Percentiles rank a stretch among this genome's conserved stretches.
These are phyloP conservation scores for Lasioglossum calceatum DNA, from an alignment of 2,888 invertebrate species.

Conservation along the genomic window DNA sequence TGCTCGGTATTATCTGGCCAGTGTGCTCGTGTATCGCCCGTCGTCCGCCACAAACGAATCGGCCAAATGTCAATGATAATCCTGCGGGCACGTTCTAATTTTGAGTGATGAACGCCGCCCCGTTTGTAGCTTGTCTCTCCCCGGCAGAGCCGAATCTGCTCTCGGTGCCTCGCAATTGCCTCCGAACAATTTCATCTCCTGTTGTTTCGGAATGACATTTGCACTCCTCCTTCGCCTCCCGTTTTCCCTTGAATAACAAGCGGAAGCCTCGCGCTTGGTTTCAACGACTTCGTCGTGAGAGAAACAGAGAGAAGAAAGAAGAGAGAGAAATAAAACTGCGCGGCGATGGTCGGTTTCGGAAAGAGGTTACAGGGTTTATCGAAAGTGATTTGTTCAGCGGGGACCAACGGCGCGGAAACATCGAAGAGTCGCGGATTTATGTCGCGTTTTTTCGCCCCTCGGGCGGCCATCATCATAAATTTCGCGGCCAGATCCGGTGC, in stretches of 20 bases:
- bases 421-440: constrained; percentile 41
- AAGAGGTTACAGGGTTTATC: constrained; percentile 16
- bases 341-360: not conserved
- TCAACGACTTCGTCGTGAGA: not conserved
- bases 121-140: constrained; percentile 24
- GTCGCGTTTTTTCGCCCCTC: constrained; percentile 23
- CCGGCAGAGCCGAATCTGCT: not conserved
- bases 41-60: constrained; percentile 45
- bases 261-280: not conserved
- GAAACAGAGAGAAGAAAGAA: too few species aligned
- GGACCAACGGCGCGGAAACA: constrained; percentile 11
- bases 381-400: constrained; percentile 23
- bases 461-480: constrained; percentile 41
- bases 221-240: not conserved
- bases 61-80: constrained; percentile 65
- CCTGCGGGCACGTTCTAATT: constrained; percentile 46
- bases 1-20: constrained; percentile 63
- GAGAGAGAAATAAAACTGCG: not conserved
- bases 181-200: constrained; percentile 7
- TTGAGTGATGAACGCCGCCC: constrained; percentile 40
- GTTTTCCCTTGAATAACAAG: not conserved
- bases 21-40: constrained; percentile 51
- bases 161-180: constrained; percentile 11
- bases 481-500: constrained; percentile 16
- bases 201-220: constrained; percentile 15